Conservation (phyloP, 1,140 invertebrate species). For the Sipha flava region DNA sequence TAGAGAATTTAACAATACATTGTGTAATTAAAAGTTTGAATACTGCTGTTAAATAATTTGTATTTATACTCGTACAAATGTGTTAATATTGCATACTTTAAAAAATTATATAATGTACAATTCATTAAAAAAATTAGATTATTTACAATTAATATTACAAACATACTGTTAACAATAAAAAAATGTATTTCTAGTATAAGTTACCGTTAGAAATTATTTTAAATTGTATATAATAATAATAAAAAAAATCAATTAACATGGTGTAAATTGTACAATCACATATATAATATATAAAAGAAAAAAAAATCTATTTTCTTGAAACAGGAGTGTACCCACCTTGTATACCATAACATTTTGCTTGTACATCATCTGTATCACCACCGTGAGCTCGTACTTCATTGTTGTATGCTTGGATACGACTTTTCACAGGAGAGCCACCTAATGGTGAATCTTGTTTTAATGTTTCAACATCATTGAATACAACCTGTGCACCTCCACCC, state of each 20-base stretch:
- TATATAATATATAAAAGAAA: too few species aligned
- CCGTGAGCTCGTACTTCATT: slow-evolving; percentile 3
- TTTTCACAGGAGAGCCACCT: slow-evolving; percentile 32
- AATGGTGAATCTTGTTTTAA: slow-evolving; percentile 75
- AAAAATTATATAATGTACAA: neutral
- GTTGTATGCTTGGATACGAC: slow-evolving; percentile 31
- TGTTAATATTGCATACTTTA: neutral
- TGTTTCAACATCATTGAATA: slow-evolving; percentile 91
- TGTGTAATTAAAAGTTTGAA: too few species aligned
- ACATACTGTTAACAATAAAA: neutral
- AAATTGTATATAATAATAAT: too few species aligned
- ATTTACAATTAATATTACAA: neutral
- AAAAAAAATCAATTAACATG: too few species aligned
- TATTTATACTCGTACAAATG: neutral
- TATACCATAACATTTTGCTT: slow-evolving; percentile 13
- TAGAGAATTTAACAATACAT: too few species aligned
- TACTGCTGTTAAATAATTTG: neutral
- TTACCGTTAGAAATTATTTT: too few species aligned
- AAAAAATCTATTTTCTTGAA: neutral
- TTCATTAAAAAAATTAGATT: neutral
- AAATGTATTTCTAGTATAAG: too few species aligned
- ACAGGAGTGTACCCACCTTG: neutral
- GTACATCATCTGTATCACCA: neutral
- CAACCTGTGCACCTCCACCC: slow-evolving; percentile 86
- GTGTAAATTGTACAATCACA: too few species aligned